These are phyloP conservation scores for Gonatopus flavifemur DNA, from an alignment of 1,140 invertebrate genomes.

Conservation along the genomic window DNA sequence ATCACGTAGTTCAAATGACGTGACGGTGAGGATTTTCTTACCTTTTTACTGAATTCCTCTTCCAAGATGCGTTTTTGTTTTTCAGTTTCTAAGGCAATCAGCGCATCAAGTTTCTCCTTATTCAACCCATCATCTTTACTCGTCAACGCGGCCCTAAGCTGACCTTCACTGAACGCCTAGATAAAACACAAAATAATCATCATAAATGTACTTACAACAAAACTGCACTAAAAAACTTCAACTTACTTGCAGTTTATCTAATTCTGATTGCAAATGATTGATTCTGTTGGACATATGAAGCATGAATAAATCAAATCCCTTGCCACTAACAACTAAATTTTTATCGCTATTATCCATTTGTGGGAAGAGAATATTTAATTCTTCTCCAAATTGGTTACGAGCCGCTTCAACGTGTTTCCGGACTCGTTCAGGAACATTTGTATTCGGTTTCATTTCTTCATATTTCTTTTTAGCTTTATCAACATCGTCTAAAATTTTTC, in stretches of 20 bases:
- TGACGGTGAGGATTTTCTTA: constrained; percentile 29
- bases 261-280: constrained; percentile 69
- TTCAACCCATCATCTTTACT: constrained; percentile 51
- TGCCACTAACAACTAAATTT: constrained; percentile 63
- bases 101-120: constrained; percentile 43
- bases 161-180: constrained; percentile 67
- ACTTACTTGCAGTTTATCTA: constrained; percentile 63
- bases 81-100: constrained; percentile 39
- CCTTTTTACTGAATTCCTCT: constrained; percentile 43
- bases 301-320: constrained; percentile 71
- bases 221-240: neutral
- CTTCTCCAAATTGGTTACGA: constrained; percentile 69
- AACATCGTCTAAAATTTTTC: constrained; percentile 65
- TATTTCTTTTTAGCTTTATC: constrained; percentile 62
- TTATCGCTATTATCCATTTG: constrained; percentile 68
- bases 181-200: constrained; percentile 11
- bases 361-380: constrained; percentile 73
- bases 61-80: constrained; percentile 44
- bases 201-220: constrained; percentile 2
- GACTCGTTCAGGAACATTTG: constrained; percentile 68
- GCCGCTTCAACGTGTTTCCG: constrained; percentile 71
- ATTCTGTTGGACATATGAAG: constrained; percentile 69
- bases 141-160: constrained; percentile 65
- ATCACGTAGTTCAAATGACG: neutral
- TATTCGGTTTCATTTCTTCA: constrained; percentile 58